Percentiles rank a stretch among this genome's conserved stretches.
These are phyloP conservation scores for Hyalella azteca DNA, from an alignment of 2,888 invertebrate species.

Conservation along the genomic window DNA sequence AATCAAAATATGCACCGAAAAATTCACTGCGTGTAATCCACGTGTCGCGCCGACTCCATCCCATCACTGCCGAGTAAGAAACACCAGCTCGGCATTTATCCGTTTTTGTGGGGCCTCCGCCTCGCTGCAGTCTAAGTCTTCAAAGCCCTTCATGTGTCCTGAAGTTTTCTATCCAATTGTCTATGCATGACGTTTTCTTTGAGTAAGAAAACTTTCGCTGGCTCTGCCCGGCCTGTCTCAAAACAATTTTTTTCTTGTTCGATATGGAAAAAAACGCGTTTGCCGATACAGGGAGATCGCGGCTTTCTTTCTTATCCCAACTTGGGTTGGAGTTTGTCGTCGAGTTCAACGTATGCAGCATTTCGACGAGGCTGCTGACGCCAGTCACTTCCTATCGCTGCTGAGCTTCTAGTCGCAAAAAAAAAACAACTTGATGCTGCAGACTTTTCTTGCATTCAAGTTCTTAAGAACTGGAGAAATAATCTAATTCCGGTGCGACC, in stretches of 20 bases:
- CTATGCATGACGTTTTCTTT: constrained; percentile 28
- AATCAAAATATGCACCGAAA: background rate
- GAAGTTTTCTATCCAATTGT: constrained; percentile 22
- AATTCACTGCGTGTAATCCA: background rate
- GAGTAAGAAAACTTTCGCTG: constrained; percentile 22
- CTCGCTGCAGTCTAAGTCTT: background rate
- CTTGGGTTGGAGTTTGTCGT: constrained; percentile 9
- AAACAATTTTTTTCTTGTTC: constrained; percentile 2
- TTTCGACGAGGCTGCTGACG: too few species aligned
- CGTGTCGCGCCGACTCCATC: background rate
- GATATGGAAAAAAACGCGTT: background rate
- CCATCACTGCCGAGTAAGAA: too few species aligned
- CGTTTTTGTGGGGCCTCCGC: background rate
- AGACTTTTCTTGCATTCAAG: too few species aligned
- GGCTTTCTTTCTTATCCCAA: background rate
- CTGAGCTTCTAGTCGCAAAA: too few species aligned
- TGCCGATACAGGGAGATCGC: constrained; percentile 6
- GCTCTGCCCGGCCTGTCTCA: background rate
- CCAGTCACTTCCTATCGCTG: too few species aligned
- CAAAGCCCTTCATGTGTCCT: constrained; percentile 3
- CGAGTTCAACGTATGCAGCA: too few species aligned
- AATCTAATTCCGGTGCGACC: too few species aligned
- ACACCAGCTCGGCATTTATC: too few species aligned
- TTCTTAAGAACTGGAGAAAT: too few species aligned
- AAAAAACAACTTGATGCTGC: too few species aligned